phyloP scores from a whole-genome alignment of 1,140 invertebrate species.

The Dermatophagoides farinae region DNA sequence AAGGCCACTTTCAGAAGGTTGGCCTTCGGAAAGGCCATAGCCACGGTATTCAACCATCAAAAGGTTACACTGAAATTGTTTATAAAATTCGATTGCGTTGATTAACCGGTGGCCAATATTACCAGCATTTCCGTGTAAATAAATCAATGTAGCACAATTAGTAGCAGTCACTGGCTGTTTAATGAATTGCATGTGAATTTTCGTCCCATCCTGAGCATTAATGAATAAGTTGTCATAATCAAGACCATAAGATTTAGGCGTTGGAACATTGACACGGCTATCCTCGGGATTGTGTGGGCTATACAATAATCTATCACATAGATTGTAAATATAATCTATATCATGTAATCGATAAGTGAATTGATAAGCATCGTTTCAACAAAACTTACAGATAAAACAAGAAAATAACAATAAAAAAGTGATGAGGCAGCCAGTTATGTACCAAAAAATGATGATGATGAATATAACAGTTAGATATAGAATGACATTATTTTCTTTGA shows the following conservation, averaged over 20 bases:
- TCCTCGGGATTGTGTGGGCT: constrained; percentile 69
- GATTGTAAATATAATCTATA: constrained; percentile 39
- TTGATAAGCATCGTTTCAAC: not conserved
- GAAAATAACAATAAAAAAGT: not conserved
- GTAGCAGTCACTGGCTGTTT: constrained; percentile 42
- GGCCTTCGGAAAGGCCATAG: constrained; percentile 75
- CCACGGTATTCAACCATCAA: constrained; percentile 79
- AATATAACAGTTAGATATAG: not conserved
- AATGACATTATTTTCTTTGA: no score
- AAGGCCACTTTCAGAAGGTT: constrained; percentile 54
- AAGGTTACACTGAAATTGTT: constrained; percentile 58
- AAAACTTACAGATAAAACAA: not conserved
- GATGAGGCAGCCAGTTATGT: not conserved
- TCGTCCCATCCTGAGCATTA: constrained; percentile 48
- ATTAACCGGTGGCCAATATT: constrained; percentile 79
- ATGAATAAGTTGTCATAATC: constrained; percentile 52
- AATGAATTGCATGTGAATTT: constrained; percentile 66
- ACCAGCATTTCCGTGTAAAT: constrained; percentile 86
- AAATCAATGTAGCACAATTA: constrained; percentile 53
- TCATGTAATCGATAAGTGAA: not conserved
- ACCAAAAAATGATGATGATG: not conserved
- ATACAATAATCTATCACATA: constrained; percentile 63
- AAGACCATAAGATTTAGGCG: constrained; percentile 56
- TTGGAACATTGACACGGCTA: constrained; percentile 60
- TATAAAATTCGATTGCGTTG: constrained; percentile 54